These are phyloP conservation scores for Aurelia sp. DNA, from an alignment of 30 jellyfish, hydroid and myxozoan genomes.

Conservation along the genomic window DNA sequence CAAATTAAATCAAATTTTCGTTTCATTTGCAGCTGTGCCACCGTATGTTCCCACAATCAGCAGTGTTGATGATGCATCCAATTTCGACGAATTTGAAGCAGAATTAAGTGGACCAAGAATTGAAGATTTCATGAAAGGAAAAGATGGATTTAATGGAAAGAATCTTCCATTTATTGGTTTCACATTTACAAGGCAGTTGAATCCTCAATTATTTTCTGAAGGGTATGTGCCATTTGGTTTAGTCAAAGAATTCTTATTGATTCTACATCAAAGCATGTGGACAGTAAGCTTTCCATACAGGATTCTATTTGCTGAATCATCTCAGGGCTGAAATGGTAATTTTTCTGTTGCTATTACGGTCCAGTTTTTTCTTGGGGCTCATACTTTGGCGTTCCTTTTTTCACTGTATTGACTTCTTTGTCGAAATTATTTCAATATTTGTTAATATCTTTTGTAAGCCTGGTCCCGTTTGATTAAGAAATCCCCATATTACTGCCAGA, in stretches of 20 bases:
- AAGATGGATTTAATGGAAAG: constrained; percentile 92
- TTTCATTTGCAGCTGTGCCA: constrained; percentile 89
- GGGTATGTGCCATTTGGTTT: constrained; percentile 31
- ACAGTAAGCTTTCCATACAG: too few relatives aligned
- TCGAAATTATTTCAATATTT: too few relatives aligned
- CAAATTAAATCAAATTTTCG: too few relatives aligned
- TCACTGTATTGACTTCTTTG: too few relatives aligned
- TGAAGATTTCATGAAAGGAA: constrained; percentile 92
- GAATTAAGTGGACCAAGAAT: constrained; percentile 92
- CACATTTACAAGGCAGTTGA: constrained; percentile 93
- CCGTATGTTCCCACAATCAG: constrained; percentile 98
- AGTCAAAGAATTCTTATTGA: not conserved
- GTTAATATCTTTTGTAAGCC: too few relatives aligned
- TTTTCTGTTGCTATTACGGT: not conserved
- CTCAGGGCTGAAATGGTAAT: not conserved
- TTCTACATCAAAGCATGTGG: too few relatives aligned
- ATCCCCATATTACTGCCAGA: too few relatives aligned
- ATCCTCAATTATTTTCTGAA: constrained; percentile 74
- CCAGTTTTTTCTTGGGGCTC: too few relatives aligned
- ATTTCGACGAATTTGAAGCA: constrained; percentile 97
- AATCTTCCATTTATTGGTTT: constrained; percentile 98
- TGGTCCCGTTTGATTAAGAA: too few relatives aligned
- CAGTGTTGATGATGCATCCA: constrained; percentile 96
- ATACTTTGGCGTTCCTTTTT: too few relatives aligned
- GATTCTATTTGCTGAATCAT: not conserved